Evolutionary conservation across 2,888 invertebrate species (phyloP), one percentile per base, ranked within the genome.

Genomic region (Ophraella communa): DNA sequence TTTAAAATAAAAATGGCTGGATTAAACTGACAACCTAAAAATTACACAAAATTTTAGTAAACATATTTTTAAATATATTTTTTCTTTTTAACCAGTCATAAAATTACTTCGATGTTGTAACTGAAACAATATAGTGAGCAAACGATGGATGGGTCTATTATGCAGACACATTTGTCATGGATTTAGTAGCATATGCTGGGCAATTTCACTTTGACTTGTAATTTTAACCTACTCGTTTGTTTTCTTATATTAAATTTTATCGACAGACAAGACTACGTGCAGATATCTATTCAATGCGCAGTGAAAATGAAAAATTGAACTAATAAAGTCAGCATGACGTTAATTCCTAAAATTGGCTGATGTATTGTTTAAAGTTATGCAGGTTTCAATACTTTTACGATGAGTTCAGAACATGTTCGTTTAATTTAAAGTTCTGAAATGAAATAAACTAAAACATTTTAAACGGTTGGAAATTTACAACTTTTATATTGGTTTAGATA

Each of bases 161-260:
- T 61, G 65, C 65, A 55, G 65, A 66, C 64, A 55, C 59, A 70
- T 70, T 70, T 67, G 64, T 70, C 67, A 67, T 61, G 63, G 56
- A 65, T 60, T 62, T 61, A 58, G 59, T 62, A 24, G 65, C 62
- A 64, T 63, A 63, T 58, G 65, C 59, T 58, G 60, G 52, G 62
- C 64, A 57, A 62, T 68, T 69, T 62, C 65, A 63, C 60, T 65
- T 69, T 69, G 63, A 52, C 65, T 69, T 64, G 66, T 65, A 64
- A 66, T 66, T 66, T 64, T 58, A 65, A 61, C 66, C 66, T 60
- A 66, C 69, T 69, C 66, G 59, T 66, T 69, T 66, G 66, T 66
- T 66, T 60, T 61, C 62, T 66, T 69, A 60, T 57, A 65, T 65
- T 69, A 66, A 66, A 65, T 69, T 63, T 65, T 65, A 65, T 66